A percentile compares a stretch with the other conserved stretches of the same genome.
Conservation (phyloP, 1,140 invertebrate genomes). For the Stegodyphus dumicola region DNA sequence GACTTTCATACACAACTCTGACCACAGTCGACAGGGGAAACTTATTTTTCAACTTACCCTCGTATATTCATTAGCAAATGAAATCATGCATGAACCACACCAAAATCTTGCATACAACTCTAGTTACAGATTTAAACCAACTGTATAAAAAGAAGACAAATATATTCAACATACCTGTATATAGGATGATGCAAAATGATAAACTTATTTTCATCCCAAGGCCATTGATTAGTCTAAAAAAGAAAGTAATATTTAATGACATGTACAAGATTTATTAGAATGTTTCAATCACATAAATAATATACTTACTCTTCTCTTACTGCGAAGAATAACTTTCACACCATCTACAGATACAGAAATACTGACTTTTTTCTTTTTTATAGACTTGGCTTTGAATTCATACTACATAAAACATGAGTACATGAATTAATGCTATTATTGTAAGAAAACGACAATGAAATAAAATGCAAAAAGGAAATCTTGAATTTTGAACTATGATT, state of each 20-base stretch:
- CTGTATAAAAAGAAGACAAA: too few relatives aligned
- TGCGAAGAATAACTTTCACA: conserved; percentile 85
- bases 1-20: too few relatives aligned
- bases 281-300: not conserved
- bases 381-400: conserved; percentile 97
- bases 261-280: not conserved
- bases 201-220: conserved; percentile 79
- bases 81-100: too few relatives aligned
- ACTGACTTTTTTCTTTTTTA: conserved; percentile 97
- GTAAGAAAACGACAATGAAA: too few relatives aligned
- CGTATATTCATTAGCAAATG: too few relatives aligned
- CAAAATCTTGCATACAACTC: too few relatives aligned
- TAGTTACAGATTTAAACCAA: too few relatives aligned
- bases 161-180: conserved; percentile 76
- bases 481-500: too few relatives aligned
- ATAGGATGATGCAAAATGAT: conserved; percentile 94
- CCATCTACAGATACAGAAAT: conserved; percentile 95
- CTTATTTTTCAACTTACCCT: too few relatives aligned
- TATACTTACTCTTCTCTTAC: conserved; percentile 75
- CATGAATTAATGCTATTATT: too few relatives aligned
- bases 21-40: too few relatives aligned
- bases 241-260: conserved; percentile 38
- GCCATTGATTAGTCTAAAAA: conserved; percentile 67
- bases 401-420: conserved; percentile 74
- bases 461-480: too few relatives aligned